phyloP scores from a whole-genome alignment of 2,797 vertebrate genomes.

The Eutrigla gurnardus region DNA sequence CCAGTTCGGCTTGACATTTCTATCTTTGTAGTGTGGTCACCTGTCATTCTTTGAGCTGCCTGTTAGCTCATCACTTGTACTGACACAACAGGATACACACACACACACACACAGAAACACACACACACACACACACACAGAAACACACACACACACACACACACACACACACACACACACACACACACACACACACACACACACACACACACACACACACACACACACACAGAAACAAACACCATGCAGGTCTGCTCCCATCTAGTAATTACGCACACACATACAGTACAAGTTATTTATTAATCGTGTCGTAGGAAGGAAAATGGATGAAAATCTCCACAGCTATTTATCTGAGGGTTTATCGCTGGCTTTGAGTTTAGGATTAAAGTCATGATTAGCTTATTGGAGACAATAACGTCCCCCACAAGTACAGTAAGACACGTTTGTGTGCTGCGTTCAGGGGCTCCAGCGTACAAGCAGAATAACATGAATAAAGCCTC shows the following conservation, averaged over 20 bases:
- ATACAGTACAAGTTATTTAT: slow-evolving; percentile 27
- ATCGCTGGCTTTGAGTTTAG: not conserved
- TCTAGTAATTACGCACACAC: slow-evolving; percentile 24
- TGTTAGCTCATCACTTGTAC: slow-evolving; percentile 63
- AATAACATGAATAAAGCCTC: slow-evolving; percentile 56
- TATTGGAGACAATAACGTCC: not conserved
- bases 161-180: slow-evolving; percentile 5
- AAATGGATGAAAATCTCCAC: not conserved
- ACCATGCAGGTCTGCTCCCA: slow-evolving; percentile 30
- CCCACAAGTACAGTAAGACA: slow-evolving; percentile 1
- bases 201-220: not conserved
- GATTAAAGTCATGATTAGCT: not conserved
- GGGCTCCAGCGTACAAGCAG: slow-evolving; percentile 10
- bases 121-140: slow-evolving; percentile 3
- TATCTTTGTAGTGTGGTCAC: slow-evolving; percentile 78
- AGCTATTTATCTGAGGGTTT: not conserved
- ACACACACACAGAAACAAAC: slow-evolving; percentile 5
- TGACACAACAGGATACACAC: slow-evolving; percentile 44
- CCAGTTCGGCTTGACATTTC: slow-evolving; percentile 77
- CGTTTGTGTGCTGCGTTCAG: slow-evolving; percentile 23
- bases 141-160: not conserved
- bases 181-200: slow-evolving; percentile 15
- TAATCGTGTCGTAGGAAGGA: slow-evolving; percentile 1
- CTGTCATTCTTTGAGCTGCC: slow-evolving; percentile 75
- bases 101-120: slow-evolving; percentile 1